Percentiles rank a stretch among this genome's conserved stretches.
These are phyloP conservation scores for Tryphoninae sp. DNA, from an alignment of 2,888 invertebrate genomes.

Conservation along the genomic window DNA sequence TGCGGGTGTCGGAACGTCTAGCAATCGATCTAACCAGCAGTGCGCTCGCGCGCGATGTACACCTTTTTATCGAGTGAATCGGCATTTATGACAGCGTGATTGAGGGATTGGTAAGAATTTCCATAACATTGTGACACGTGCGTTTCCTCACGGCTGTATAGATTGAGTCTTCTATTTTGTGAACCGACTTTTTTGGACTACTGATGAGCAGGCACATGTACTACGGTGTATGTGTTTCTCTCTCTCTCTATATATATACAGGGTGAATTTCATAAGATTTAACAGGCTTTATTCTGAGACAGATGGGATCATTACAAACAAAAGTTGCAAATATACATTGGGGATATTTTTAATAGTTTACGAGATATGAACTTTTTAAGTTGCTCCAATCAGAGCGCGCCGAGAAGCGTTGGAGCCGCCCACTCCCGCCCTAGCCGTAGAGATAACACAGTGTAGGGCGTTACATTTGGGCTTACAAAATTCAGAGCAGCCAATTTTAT, in stretches of 20 bases:
- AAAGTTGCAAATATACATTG: too few species aligned
- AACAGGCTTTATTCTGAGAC: too few species aligned
- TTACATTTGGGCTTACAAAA: too few species aligned
- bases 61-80: conserved; percentile 42
- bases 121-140: conserved; percentile 35
- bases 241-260: neutral
- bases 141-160: conserved; percentile 18
- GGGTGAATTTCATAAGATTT: too few species aligned
- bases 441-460: too few species aligned
- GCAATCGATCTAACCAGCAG: conserved; percentile 50
- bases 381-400: too few species aligned
- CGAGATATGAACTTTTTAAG: too few species aligned
- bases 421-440: too few species aligned
- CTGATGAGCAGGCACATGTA: neutral
- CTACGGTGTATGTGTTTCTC: neutral
- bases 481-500: too few species aligned
- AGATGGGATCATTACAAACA: too few species aligned
- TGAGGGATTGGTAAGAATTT: conserved; percentile 41
- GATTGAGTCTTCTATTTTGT: conserved; percentile 47
- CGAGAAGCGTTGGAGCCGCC: too few species aligned
- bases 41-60: conserved; percentile 29
- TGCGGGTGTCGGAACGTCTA: conserved; percentile 21
- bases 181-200: conserved; percentile 15
- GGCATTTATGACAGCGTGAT: conserved; percentile 49
- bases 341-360: too few species aligned